Percentiles rank a stretch among this genome's conserved stretches.
phyloP scores from a whole-genome alignment of 2,888 invertebrate genomes.

The Smittia aterrima region DNA sequence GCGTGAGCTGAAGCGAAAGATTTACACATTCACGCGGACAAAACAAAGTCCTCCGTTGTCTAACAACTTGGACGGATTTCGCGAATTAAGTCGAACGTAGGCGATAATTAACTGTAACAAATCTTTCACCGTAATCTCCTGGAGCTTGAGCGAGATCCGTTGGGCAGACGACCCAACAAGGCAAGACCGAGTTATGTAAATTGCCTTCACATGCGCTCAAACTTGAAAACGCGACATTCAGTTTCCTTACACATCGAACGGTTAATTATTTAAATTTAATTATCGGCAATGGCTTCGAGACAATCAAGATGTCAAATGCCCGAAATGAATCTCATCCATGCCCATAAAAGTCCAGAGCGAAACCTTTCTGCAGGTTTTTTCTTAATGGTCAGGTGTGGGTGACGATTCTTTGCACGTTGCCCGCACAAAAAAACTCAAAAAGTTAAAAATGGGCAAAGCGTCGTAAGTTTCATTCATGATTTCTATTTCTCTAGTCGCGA shows the following conservation, averaged over 20 bases:
- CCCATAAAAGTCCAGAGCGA: constrained; percentile 9
- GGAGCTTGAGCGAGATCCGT: background rate
- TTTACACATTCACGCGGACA: too few relatives aligned
- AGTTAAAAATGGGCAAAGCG: background rate
- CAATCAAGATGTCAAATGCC: constrained; percentile 34
- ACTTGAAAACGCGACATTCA: constrained; percentile 13
- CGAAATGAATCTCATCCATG: background rate
- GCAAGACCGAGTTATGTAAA: background rate
- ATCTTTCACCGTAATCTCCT: constrained; percentile 19
- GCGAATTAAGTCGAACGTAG: background rate
- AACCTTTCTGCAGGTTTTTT: constrained; percentile 11
- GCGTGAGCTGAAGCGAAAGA: background rate
- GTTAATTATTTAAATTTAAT: constrained; percentile 40
- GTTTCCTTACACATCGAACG: constrained; percentile 23
- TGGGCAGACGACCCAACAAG: background rate
- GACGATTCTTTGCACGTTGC: constrained; percentile 11
- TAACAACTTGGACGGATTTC: background rate
- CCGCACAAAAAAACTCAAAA: background rate
- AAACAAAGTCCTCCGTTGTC: background rate
- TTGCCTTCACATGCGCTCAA: background rate
- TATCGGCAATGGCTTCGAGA: constrained; percentile 10
- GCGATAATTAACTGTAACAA: constrained; percentile 10
- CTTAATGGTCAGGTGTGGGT: constrained; percentile 33
- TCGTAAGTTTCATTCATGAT: constrained; percentile 32
- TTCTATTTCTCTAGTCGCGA: constrained; percentile 1